Base-by-base conservation (phyloP, 2,888 invertebrate genomes). In the Harpalus rufipes region DNA sequence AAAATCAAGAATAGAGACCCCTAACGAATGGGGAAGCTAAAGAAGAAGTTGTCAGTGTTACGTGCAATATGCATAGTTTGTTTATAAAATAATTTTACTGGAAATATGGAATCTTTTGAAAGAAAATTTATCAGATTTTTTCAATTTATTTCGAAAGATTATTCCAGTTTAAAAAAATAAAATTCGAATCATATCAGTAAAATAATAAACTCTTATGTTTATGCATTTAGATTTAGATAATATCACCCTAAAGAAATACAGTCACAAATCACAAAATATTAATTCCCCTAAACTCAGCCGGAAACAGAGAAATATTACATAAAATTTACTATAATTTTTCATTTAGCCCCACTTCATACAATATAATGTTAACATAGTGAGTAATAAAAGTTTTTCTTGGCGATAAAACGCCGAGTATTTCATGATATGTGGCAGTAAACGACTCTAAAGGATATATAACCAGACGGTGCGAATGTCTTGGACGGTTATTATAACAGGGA, bases 381-480 rank as follows among this genome's bases (percentile, higher is more conserved):
- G 58, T 79, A 79, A 79, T 79, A 80, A 80, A 59, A 80, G 16
- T 80, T 39, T 80, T 59, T 80, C 8, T 12, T 80, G 59, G 14
- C 79, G 59, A 80, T 80, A 59, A 80, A 80, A 16, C 10, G n/a
- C 41, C 41, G 39, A 25, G 61, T 80, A 59, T 80, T 39, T 80
- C 79, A 61, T 80, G 79, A 39, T 61, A 61, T 14, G 14, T 32
- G 16, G 79, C 59, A 80, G 32, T 80, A 80, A 80, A 61, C 10
- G 59, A 6, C n/a, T 39, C 61, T 59, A 80, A 61, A 32, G 16
- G 58, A 80, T 39, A 76, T 56, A 61, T 59, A 59, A 41, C 25
- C 41, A 79, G 59, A 14, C 32, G 21, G 78, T 58, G 61, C 59
- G 41, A 80, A 80, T 80, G 79, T 32, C 39, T 61, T 12, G 61